These are phyloP conservation scores for Acleris literana DNA, from an alignment of 2,888 invertebrate species.

Conservation along the genomic window DNA sequence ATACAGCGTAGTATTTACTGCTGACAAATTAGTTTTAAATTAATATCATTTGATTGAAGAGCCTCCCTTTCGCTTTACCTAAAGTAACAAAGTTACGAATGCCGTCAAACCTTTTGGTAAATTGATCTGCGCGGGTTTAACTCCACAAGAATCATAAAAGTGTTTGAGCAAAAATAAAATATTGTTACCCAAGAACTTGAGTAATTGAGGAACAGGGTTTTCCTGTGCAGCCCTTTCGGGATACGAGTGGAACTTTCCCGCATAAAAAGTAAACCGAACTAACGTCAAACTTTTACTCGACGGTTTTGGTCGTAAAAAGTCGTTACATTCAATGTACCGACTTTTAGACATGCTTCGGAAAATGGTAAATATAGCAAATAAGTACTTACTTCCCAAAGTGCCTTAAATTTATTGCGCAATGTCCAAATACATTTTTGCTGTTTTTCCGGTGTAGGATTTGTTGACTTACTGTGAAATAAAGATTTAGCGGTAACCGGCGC, in stretches of 20 bases:
- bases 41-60: slow-evolving; percentile 30
- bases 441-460: no score
- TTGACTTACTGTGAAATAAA: no score
- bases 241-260: slow-evolving; percentile 21
- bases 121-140: slow-evolving; percentile 5
- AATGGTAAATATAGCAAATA: background rate
- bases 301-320: slow-evolving; percentile 10
- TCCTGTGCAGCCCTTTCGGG: slow-evolving; percentile 32
- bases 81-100: slow-evolving; percentile 15
- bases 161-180: slow-evolving; percentile 23
- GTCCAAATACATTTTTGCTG: no score
- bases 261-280: slow-evolving; percentile 32
- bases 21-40: slow-evolving; percentile 34
- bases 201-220: slow-evolving; percentile 23
- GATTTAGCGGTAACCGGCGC: no score
- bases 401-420: background rate
- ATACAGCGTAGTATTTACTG: slow-evolving; percentile 22
- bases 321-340: background rate
- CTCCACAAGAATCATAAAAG: slow-evolving; percentile 28
- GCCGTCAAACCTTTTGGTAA: slow-evolving; percentile 16
- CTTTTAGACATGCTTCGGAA: slow-evolving; percentile 4
- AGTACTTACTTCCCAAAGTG: background rate
- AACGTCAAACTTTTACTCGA: slow-evolving; percentile 24
- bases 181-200: slow-evolving; percentile 24
- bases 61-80: slow-evolving; percentile 9